These are phyloP conservation scores for Scomber scombrus DNA, from an alignment of 2,113 vertebrate species.

Conservation along the genomic window DNA sequence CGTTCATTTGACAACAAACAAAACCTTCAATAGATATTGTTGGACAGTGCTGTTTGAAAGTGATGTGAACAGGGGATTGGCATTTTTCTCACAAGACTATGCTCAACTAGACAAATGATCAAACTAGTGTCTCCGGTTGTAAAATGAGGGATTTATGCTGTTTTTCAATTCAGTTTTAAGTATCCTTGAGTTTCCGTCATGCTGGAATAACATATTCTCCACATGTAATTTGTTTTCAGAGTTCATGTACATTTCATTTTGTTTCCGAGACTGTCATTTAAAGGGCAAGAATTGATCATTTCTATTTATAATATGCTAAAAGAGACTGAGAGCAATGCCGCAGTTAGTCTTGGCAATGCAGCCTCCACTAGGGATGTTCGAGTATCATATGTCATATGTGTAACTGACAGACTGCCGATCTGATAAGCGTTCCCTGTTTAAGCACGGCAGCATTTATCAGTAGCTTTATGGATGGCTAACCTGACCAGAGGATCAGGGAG, in stretches of 20 bases:
- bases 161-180: not conserved
- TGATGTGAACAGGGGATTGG: conserved; percentile 19
- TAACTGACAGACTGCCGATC: conserved; percentile 67
- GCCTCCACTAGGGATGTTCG: not conserved
- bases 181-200: not conserved
- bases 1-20: conserved; percentile 50
- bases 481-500: conserved; percentile 49
- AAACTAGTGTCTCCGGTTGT: too few species aligned
- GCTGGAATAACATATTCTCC: not conserved
- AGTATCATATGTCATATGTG: conserved; percentile 23
- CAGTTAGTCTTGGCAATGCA: not conserved
- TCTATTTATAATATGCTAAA: not conserved
- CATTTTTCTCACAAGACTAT: conserved; percentile 36
- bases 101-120: not conserved
- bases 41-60: conserved; percentile 9
- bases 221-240: not conserved
- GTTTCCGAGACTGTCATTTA: not conserved
- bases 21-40: conserved; percentile 53
- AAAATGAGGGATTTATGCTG: not conserved
- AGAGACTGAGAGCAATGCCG: not conserved
- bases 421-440: conserved; percentile 76
- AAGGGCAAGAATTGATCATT: not conserved
- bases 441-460: conserved; percentile 76
- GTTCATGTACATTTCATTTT: not conserved
- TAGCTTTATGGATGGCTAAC: conserved; percentile 68